These are phyloP conservation scores for Euplagia quadripunctaria DNA, from an alignment of 2,888 invertebrate genomes.

Conservation along the genomic window DNA sequence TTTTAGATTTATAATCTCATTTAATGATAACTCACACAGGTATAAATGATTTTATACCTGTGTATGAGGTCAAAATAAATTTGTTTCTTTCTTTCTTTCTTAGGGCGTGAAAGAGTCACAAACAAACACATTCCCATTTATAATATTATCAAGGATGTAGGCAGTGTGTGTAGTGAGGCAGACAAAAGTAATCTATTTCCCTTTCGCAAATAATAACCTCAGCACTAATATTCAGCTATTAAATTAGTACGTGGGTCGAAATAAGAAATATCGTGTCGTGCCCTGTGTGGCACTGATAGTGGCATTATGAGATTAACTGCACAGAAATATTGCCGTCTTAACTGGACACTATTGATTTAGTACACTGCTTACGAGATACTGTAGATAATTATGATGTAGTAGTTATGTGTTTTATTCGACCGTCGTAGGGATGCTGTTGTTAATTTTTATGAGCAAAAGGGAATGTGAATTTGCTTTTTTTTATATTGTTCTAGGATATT, in stretches of 20 bases:
- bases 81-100: too few relatives aligned
- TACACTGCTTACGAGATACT: neutral
- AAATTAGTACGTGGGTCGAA: conserved; percentile 28
- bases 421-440: neutral
- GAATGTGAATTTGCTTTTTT: too few relatives aligned
- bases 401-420: neutral
- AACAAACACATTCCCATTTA: too few relatives aligned
- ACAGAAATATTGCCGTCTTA: conserved; percentile 30
- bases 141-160: neutral
- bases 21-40: too few relatives aligned
- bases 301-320: conserved; percentile 45
- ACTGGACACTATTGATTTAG: conserved; percentile 35
- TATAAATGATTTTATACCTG: too few relatives aligned
- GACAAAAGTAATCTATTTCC: conserved; percentile 5
- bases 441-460: too few relatives aligned
- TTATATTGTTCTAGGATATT: neutral
- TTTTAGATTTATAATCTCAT: too few relatives aligned
- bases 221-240: conserved; percentile 13
- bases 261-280: conserved; percentile 26
- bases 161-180: neutral
- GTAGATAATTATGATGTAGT: neutral
- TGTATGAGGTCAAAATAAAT: too few relatives aligned
- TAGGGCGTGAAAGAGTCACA: too few relatives aligned
- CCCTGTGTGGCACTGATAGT: conserved; percentile 40
- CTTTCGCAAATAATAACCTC: conserved; percentile 4